These are phyloP conservation scores for Heterotis niloticus DNA, from an alignment of 2,113 vertebrate species.

Conservation along the genomic window DNA sequence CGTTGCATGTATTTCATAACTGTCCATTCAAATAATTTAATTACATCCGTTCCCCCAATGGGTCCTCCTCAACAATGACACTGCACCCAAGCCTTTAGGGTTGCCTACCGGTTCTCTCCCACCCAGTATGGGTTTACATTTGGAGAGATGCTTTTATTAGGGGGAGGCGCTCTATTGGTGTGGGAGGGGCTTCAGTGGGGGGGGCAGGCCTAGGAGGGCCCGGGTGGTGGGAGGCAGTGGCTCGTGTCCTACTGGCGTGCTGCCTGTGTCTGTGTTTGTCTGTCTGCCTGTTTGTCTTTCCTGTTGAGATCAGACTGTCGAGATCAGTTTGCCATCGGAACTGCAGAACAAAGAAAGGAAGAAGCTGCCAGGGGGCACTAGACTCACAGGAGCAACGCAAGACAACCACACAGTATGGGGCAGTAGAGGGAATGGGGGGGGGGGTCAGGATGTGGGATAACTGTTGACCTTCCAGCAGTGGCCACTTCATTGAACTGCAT, in stretches of 20 bases:
- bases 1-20: slow-evolving; percentile 45
- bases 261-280: slow-evolving; percentile 51
- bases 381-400: slow-evolving; percentile 27
- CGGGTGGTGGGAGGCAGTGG: slow-evolving; percentile 19
- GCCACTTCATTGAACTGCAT: neutral
- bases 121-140: slow-evolving; percentile 18
- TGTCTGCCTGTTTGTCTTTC: slow-evolving; percentile 61
- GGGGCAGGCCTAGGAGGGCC: slow-evolving; percentile 19
- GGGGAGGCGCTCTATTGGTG: neutral
- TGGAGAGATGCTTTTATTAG: slow-evolving; percentile 22
- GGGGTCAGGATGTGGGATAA: no score
- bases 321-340: slow-evolving; percentile 93
- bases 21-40: slow-evolving; percentile 39
- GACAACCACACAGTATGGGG: neutral
- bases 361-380: slow-evolving; percentile 63
- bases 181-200: slow-evolving; percentile 8
- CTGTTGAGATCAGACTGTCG: slow-evolving; percentile 99
- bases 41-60: slow-evolving; percentile 32
- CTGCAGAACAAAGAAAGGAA: slow-evolving; percentile 82
- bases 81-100: neutral
- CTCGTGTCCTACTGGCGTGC: slow-evolving; percentile 34
- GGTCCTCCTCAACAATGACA: slow-evolving; percentile 16
- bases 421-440: no score
- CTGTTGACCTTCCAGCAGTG: neutral
- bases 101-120: slow-evolving; percentile 14